These are phyloP conservation scores for Vultur gryphus DNA, from an alignment of 2,797 vertebrate genomes.

Conservation along the genomic window DNA sequence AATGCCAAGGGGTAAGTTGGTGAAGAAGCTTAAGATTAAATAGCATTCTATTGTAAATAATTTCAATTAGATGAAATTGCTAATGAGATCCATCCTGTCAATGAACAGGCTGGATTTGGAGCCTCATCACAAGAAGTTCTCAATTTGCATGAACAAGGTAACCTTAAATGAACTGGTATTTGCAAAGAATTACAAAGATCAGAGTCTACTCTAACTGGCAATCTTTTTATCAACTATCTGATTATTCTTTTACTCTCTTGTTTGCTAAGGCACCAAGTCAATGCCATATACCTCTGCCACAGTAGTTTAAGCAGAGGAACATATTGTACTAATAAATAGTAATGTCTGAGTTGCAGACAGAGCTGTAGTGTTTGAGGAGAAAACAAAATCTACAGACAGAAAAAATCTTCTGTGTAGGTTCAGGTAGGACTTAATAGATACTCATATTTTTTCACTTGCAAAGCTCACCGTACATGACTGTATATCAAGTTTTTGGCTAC, in stretches of 20 bases:
- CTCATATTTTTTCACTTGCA: not conserved
- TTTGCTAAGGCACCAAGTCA: constrained; percentile 36
- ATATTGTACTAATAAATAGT: constrained; percentile 19
- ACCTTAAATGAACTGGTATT: constrained; percentile 16
- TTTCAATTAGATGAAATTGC: not conserved
- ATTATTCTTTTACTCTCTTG: constrained; percentile 49
- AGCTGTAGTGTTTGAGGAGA: not conserved
- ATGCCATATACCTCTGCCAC: not conserved
- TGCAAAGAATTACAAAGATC: not conserved
- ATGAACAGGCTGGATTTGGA: not conserved
- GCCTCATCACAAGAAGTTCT: not conserved
- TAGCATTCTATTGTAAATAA: not conserved
- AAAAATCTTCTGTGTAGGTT: not conserved
- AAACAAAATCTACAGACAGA: not conserved
- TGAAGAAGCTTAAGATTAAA: not conserved
- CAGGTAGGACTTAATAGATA: not conserved
- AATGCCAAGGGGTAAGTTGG: not conserved
- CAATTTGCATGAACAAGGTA: not conserved
- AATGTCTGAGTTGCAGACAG: not conserved
- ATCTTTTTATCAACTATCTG: constrained; percentile 18
- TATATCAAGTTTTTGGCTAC: not conserved
- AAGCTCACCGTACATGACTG: not conserved
- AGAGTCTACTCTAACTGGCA: constrained; percentile 22
- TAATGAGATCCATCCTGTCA: not conserved
- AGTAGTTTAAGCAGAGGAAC: not conserved